Evolutionary conservation across 2,797 vertebrate species (phyloP).

Genomic region (Enteromius mattozi): DNA sequence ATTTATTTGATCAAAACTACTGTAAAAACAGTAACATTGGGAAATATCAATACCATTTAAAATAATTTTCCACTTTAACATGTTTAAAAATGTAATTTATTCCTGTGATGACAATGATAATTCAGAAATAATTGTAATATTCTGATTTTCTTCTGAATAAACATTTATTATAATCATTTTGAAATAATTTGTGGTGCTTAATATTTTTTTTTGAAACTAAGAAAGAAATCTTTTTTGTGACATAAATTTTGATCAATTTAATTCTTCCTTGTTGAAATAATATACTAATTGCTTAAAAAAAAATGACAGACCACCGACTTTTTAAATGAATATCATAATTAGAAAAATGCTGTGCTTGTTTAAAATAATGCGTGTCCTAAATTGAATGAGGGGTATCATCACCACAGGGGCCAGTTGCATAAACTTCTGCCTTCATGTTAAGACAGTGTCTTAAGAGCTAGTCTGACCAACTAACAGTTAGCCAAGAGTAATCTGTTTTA

Average conservation of each 20-base stretch:
- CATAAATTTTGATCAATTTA: neutral
- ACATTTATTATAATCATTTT: neutral
- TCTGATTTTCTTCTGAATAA: neutral
- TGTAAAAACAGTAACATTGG: neutral
- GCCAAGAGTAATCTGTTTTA: no score
- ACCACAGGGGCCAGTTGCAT: no score
- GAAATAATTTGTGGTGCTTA: neutral
- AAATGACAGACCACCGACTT: neutral
- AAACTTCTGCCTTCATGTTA: no score
- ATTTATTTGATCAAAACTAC: constrained; percentile 5
- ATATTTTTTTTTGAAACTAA: neutral
- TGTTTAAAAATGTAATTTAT: neutral
- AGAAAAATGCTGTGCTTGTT: constrained; percentile 20
- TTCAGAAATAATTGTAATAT: neutral
- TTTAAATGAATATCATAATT: constrained; percentile 22
- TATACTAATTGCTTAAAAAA: neutral
- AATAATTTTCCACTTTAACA: neutral
- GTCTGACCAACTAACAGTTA: no score
- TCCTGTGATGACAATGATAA: neutral
- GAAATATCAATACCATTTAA: neutral
- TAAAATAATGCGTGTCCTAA: constrained; percentile 34
- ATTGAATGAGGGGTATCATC: constrained; percentile 30
- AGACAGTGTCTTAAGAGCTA: no score
- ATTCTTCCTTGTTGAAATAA: neutral
- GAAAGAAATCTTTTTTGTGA: neutral